These are phyloP conservation scores for Acanthosepion pharaonis DNA, from an alignment of 2,888 invertebrate genomes.

Conservation along the genomic window DNA sequence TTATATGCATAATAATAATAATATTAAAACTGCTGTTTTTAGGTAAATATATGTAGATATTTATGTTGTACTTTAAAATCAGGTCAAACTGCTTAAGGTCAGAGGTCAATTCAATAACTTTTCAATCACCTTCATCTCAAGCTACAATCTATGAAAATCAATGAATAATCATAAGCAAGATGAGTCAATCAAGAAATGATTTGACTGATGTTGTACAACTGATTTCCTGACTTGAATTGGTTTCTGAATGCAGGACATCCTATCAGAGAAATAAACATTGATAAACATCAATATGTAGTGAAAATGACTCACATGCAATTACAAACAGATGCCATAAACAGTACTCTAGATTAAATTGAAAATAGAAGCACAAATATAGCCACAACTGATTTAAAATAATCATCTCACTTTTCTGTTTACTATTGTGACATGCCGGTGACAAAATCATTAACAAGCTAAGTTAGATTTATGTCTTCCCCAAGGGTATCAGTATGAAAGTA, in stretches of 20 bases:
- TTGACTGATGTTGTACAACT: constrained; percentile 4
- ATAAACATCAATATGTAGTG: not conserved
- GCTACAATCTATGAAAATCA: not conserved
- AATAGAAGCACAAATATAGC: too few species aligned
- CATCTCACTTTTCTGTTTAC: too few species aligned
- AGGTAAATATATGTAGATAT: not conserved
- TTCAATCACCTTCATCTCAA: not conserved
- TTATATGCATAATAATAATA: too few species aligned
- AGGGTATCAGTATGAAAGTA: too few species aligned
- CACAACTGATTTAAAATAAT: too few species aligned
- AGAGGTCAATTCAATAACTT: not conserved
- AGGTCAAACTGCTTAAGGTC: not conserved
- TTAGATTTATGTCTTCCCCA: too few species aligned
- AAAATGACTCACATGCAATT: too few species aligned
- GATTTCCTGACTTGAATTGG: not conserved
- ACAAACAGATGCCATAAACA: too few species aligned
- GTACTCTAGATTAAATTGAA: too few species aligned
- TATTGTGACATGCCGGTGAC: too few species aligned
- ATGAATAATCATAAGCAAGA: not conserved
- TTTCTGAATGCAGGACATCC: not conserved
- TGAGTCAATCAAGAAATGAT: not conserved
- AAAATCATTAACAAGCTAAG: too few species aligned
- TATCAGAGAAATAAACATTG: not conserved
- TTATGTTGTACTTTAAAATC: not conserved
- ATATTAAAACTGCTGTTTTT: not conserved